Evolutionary conservation across 2,888 invertebrate species (phyloP).

Genomic region (Morpho deidamia): DNA sequence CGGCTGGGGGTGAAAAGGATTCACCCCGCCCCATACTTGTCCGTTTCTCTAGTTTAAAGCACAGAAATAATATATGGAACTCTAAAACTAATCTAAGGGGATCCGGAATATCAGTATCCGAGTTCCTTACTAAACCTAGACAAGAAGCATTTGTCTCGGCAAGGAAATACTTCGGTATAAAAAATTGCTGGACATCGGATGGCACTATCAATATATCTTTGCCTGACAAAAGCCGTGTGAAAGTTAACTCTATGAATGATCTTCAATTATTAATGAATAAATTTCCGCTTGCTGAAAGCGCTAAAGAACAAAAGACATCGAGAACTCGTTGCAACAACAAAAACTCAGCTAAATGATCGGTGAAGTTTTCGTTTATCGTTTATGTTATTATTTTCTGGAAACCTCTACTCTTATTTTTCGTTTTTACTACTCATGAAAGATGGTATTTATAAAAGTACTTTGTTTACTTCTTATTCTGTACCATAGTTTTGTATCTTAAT

Average conservation of each 20-base stretch:
- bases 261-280: background rate
- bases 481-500: too few relatives aligned
- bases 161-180: conserved; percentile 11
- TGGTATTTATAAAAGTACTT: too few relatives aligned
- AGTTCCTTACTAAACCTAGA: conserved; percentile 10
- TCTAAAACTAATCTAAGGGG: conserved; percentile 9
- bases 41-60: conserved; percentile 1
- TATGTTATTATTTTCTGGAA: too few relatives aligned
- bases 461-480: too few relatives aligned
- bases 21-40: conserved; percentile 5
- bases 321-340: background rate
- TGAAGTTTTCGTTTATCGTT: too few relatives aligned
- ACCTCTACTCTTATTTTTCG: too few relatives aligned
- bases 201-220: conserved; percentile 5
- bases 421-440: too few relatives aligned
- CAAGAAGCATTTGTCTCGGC: conserved; percentile 3
- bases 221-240: background rate
- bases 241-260: background rate
- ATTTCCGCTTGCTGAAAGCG: background rate
- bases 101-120: conserved; percentile 6
- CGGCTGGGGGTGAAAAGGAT: conserved; percentile 4
- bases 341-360: too few relatives aligned
- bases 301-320: background rate
- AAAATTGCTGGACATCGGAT: conserved; percentile 12
- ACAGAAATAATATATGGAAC: conserved; percentile 1